Evolutionary conservation across 2,113 vertebrate species (phyloP).

Genomic region (Zeus faber): DNA sequence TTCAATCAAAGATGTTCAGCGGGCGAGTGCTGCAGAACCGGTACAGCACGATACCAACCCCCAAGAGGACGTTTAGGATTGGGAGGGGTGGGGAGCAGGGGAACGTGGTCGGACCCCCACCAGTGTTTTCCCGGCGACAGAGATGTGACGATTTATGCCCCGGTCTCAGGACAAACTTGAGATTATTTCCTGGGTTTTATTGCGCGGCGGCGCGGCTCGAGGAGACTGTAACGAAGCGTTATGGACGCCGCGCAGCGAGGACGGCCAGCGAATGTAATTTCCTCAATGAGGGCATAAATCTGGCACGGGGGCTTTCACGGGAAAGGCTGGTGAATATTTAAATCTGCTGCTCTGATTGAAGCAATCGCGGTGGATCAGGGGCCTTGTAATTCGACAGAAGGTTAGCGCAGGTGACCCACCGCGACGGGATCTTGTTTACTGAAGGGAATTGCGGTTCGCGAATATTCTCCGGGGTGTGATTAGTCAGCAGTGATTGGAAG

Average conservation of each 20-base stretch:
- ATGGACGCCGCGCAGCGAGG: constrained; percentile 72
- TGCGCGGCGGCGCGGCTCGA: constrained; percentile 51
- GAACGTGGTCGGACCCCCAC: too few species aligned
- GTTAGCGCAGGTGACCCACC: constrained; percentile 70
- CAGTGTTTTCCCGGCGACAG: constrained; percentile 63
- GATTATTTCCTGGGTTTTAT: constrained; percentile 49
- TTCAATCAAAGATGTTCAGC: too few species aligned
- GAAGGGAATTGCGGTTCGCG: constrained; percentile 48
- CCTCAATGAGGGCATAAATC: constrained; percentile 74
- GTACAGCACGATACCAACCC: too few species aligned
- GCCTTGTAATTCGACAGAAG: constrained; percentile 68
- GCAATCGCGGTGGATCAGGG: constrained; percentile 69
- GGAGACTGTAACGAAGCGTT: constrained; percentile 66
- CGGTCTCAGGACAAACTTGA: constrained; percentile 67
- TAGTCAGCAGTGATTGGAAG: constrained; percentile 74
- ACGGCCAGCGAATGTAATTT: constrained; percentile 70
- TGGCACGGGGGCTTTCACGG: constrained; percentile 61
- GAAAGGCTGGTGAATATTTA: constrained; percentile 68
- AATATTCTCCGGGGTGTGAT: constrained; percentile 71
- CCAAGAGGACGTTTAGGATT: too few species aligned
- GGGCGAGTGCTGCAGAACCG: too few species aligned
- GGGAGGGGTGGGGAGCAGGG: background rate
- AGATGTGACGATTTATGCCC: constrained; percentile 64
- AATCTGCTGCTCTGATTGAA: constrained; percentile 78
- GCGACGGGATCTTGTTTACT: constrained; percentile 64